Percentiles rank a stretch among this genome's conserved stretches.
phyloP scores from a whole-genome alignment of 1,140 invertebrate species.

The Calliphora vicina region DNA sequence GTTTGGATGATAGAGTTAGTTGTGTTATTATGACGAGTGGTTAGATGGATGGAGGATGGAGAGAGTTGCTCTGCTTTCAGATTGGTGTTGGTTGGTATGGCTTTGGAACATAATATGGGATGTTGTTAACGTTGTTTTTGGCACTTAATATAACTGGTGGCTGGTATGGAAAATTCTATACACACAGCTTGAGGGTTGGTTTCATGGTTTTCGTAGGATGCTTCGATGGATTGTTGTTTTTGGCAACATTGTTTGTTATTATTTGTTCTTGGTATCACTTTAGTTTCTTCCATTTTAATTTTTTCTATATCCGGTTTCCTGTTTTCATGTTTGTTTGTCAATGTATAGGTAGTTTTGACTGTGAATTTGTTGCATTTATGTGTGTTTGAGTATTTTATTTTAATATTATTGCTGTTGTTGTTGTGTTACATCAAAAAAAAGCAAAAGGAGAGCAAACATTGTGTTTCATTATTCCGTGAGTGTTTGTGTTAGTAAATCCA shows the following conservation, averaged over 20 bases:
- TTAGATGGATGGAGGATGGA: not conserved
- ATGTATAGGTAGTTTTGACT: not conserved
- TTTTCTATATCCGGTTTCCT: not conserved
- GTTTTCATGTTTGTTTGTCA: not conserved
- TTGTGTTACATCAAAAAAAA: not conserved
- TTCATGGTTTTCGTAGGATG: not conserved
- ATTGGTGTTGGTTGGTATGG: not conserved
- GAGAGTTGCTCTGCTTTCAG: not conserved
- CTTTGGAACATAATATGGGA: not conserved
- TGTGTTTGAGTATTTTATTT: not conserved
- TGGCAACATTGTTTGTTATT: slow-evolving; percentile 11
- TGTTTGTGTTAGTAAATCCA: slow-evolving; percentile 3
- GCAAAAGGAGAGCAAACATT: too few species aligned
- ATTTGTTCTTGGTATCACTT: not conserved
- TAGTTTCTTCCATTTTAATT: not conserved
- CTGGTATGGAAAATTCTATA: not conserved
- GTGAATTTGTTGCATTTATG: not conserved
- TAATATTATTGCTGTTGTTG: not conserved
- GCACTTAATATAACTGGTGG: not conserved
- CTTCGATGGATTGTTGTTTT: not conserved
- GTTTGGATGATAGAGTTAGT: not conserved
- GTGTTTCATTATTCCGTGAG: not conserved
- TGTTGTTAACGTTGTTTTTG: not conserved
- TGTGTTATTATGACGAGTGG: not conserved
- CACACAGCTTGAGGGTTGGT: not conserved